Conservation (phyloP, 2,113 vertebrate species). For the Caretta caretta region DNA sequence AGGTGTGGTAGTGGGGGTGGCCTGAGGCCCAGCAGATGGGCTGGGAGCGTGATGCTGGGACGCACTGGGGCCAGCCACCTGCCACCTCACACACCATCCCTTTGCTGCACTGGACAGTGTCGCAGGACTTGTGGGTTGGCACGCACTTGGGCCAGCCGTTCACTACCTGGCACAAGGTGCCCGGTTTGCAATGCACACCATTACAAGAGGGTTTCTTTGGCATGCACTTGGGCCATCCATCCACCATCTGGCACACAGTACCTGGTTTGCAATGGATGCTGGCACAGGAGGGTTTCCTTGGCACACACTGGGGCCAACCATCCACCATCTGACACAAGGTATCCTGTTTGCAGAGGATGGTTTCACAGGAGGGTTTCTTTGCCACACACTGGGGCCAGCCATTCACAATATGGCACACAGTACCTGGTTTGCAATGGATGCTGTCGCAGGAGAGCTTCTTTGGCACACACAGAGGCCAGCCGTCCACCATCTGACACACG, state of each 20-base stretch:
- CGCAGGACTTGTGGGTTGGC: background rate
- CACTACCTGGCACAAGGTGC: background rate
- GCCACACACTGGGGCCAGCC: background rate
- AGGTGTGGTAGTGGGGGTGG: constrained; percentile 42
- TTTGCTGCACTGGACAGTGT: background rate
- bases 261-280: background rate
- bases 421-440: background rate
- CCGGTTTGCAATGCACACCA: background rate
- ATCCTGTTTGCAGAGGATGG: background rate
- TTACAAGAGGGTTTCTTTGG: background rate
- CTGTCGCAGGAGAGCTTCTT: background rate
- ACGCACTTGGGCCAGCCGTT: background rate
- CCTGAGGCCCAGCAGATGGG: constrained; percentile 35
- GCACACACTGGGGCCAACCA: background rate
- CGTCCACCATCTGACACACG: background rate
- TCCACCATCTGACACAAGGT: background rate
- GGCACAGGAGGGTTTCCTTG: background rate
- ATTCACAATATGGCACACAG: background rate
- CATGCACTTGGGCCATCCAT: background rate
- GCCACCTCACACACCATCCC: background rate
- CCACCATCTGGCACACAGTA: background rate
- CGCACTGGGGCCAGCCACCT: background rate
- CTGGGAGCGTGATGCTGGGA: background rate
- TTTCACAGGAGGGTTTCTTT: background rate
- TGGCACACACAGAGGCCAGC: background rate